Evolutionary conservation across 2,113 vertebrate genomes (phyloP), one percentile per base, ranked within the genome.

Genomic region (Rhea pennata): DNA sequence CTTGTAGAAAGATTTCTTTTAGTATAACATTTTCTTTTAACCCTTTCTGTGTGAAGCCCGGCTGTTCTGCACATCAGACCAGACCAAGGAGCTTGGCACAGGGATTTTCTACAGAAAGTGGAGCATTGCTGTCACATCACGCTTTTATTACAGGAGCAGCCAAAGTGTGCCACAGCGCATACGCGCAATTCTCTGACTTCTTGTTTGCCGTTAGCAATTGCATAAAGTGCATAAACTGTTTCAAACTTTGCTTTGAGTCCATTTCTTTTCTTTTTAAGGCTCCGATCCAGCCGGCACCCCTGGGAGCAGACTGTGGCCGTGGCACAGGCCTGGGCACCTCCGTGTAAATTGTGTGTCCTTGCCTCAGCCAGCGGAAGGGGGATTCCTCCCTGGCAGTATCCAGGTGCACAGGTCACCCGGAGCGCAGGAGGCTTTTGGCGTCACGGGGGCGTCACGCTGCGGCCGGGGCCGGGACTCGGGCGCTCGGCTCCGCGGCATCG

Each of bases 1-100:
- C 97, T 84, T 94, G 86, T 90, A 94, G 96, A 97, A 97, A 98
- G 97, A 96, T 97, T 98, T 96, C 95, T 96, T 97, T 96, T 96
- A 96, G 88, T 94, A 88, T 59, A 96, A 92, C 81, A 64, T 94
- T 96, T 98, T 94, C 94, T 96, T 96, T 98, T 98, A 98, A 98
- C 98, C 98, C 98, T 95, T 97, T 97, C 93, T 40, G 40, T 33
- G 56, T 83, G 95, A 71, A 59, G 77, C 89, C 51, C 70, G 66
- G 79, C 85, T 86, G 80, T 76, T 90, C 80, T 9, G 1, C 84
- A 23, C 48, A 89, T 92, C 91, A 91, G 82, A 50, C 86, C 4
- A 2, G 66, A 64, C 72, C 93, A 59, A 88, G 95, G 56, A 78
- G 90, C 65, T 94, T 77, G 88, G 82, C 50, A 0, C 75, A 58